phyloP scores from a whole-genome alignment of 2,113 vertebrate genomes.

The Vanacampus margaritifer region DNA sequence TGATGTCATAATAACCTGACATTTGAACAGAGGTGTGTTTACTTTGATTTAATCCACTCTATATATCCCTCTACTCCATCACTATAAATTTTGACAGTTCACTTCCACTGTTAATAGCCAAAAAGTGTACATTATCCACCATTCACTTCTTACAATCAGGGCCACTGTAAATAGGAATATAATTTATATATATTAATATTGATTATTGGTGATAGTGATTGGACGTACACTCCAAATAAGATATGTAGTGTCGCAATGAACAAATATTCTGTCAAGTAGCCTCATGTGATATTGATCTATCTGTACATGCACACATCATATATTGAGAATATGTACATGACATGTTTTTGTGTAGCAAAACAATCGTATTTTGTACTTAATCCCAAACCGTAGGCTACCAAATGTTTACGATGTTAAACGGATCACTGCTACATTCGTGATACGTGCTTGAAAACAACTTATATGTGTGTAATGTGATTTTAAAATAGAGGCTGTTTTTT shows the following conservation, averaged over 20 bases:
- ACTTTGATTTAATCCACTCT: neutral
- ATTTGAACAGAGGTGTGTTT: neutral
- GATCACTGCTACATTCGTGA: slow-evolving; percentile 40
- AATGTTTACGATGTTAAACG: slow-evolving; percentile 37
- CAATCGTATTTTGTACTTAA: slow-evolving; percentile 62
- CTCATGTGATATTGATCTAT: slow-evolving; percentile 48
- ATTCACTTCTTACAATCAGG: slow-evolving; percentile 30
- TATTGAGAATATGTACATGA: slow-evolving; percentile 47
- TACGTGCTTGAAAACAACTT: slow-evolving; percentile 40
- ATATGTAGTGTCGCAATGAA: slow-evolving; percentile 41
- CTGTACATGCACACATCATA: neutral
- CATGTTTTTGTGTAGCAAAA: slow-evolving; percentile 69
- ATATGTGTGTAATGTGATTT: slow-evolving; percentile 52
- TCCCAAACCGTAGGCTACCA: slow-evolving; percentile 55
- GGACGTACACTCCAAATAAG: slow-evolving; percentile 53
- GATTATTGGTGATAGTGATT: slow-evolving; percentile 58
- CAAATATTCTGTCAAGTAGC: slow-evolving; percentile 54
- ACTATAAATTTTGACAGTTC: slow-evolving; percentile 19
- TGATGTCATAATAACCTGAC: neutral
- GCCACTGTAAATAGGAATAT: slow-evolving; percentile 65
- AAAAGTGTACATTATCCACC: slow-evolving; percentile 53
- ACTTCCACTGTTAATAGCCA: slow-evolving; percentile 43
- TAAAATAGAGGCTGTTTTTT: slow-evolving; percentile 38
- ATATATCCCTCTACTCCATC: neutral
- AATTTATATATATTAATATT: slow-evolving; percentile 55